phyloP scores from a whole-genome alignment of 2,797 vertebrate genomes.

The Iguana delicatissima region DNA sequence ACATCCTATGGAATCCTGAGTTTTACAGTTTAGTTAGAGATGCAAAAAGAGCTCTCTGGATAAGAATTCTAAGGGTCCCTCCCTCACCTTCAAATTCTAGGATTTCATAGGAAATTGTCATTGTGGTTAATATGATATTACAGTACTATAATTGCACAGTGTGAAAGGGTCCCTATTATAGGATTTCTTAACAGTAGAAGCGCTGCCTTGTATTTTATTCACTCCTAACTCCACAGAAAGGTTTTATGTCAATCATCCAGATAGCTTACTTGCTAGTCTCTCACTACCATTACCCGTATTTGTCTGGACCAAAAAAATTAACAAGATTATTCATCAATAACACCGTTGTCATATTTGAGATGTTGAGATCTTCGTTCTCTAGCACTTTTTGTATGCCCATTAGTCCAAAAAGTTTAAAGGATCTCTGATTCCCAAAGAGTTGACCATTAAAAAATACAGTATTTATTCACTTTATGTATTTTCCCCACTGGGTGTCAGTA shows the following conservation, averaged over 20 bases:
- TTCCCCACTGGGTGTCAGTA: conserved; percentile 67
- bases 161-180: not conserved
- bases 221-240: not conserved
- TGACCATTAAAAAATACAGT: not conserved
- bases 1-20: no score
- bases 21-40: no score
- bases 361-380: not conserved
- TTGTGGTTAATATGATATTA: no score
- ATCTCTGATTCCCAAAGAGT: not conserved
- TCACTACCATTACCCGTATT: not conserved
- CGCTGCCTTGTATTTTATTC: not conserved
- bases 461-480: not conserved
- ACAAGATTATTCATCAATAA: no score
- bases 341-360: not conserved
- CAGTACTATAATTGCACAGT: not conserved
- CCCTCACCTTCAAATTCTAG: no score
- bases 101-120: no score
- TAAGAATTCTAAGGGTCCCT: no score
- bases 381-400: not conserved
- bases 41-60: no score
- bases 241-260: not conserved
- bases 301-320: no score
- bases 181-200: not conserved
- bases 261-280: not conserved
- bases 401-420: not conserved